phyloP scores from a whole-genome alignment of 2,888 invertebrate species.

The Strigamia maritima region DNA sequence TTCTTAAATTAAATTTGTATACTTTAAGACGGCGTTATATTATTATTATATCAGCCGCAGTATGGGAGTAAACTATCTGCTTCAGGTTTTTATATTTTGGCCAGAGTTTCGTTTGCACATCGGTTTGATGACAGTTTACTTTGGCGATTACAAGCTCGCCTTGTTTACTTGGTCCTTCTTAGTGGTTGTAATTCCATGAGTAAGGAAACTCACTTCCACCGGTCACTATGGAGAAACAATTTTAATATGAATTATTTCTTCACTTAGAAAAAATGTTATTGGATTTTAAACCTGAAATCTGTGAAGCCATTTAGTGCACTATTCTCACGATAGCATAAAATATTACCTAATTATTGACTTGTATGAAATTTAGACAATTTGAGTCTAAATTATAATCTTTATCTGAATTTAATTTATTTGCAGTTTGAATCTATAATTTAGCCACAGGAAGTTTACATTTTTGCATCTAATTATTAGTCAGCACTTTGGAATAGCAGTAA shows the following conservation, averaged over 20 bases:
- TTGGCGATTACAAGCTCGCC: constrained; percentile 13
- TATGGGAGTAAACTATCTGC: not conserved
- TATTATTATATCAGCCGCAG: not conserved
- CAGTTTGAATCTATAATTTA: constrained; percentile 4
- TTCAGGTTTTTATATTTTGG: not conserved
- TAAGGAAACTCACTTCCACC: not conserved
- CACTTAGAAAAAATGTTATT: no score
- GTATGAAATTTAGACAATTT: not conserved
- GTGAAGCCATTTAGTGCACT: no score
- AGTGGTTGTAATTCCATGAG: constrained; percentile 27
- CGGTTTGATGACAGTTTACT: constrained; percentile 35
- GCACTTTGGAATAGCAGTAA: not conserved
- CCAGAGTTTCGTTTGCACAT: constrained; percentile 7
- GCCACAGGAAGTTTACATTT: not conserved
- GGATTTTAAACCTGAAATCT: no score
- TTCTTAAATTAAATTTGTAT: not conserved
- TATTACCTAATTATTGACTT: not conserved
- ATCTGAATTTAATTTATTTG: not conserved
- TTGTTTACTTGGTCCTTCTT: constrained; percentile 33
- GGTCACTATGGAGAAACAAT: not conserved
- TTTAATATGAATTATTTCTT: not conserved
- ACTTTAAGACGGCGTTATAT: not conserved
- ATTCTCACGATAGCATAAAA: no score
- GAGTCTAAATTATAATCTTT: not conserved
- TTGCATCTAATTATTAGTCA: not conserved